Conservation (phyloP, 2,113 vertebrate genomes). For the Galemys pyrenaicus region DNA sequence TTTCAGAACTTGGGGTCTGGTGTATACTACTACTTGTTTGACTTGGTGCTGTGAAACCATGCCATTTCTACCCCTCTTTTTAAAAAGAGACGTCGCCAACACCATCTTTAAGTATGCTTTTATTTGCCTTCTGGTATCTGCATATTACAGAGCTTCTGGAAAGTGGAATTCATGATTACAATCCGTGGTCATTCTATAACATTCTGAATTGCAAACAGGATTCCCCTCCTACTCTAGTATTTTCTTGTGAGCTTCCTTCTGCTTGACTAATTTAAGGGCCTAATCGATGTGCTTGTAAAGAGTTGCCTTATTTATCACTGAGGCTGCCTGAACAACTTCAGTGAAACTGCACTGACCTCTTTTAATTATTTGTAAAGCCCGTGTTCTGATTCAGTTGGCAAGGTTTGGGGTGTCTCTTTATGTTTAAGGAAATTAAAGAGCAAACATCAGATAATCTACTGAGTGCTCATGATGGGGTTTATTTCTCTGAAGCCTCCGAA, state of each 20-base stretch:
- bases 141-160: slow-evolving; percentile 4
- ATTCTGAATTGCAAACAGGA: background rate
- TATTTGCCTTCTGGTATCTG: slow-evolving; percentile 57
- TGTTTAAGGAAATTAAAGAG: slow-evolving; percentile 48
- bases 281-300: background rate
- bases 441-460: background rate
- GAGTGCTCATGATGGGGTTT: background rate
- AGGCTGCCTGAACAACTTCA: slow-evolving; percentile 14
- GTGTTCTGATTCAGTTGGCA: slow-evolving; percentile 47
- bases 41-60: slow-evolving; percentile 32
- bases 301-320: slow-evolving; percentile 63
- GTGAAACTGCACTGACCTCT: slow-evolving; percentile 48
- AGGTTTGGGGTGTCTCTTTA: slow-evolving; percentile 23
- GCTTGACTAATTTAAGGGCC: slow-evolving; percentile 43
- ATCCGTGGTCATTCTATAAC: slow-evolving; percentile 34
- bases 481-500: slow-evolving; percentile 32
- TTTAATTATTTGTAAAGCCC: slow-evolving; percentile 62
- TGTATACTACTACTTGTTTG: slow-evolving; percentile 23
- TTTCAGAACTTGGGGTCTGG: background rate
- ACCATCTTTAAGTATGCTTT: slow-evolving; percentile 45
- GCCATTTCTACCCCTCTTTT: background rate
- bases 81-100: background rate
- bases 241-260: background rate
- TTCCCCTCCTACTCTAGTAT: background rate
- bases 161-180: slow-evolving; percentile 13